phyloP scores from a whole-genome alignment of 2,113 vertebrate species.

The Scolopax mira region DNA sequence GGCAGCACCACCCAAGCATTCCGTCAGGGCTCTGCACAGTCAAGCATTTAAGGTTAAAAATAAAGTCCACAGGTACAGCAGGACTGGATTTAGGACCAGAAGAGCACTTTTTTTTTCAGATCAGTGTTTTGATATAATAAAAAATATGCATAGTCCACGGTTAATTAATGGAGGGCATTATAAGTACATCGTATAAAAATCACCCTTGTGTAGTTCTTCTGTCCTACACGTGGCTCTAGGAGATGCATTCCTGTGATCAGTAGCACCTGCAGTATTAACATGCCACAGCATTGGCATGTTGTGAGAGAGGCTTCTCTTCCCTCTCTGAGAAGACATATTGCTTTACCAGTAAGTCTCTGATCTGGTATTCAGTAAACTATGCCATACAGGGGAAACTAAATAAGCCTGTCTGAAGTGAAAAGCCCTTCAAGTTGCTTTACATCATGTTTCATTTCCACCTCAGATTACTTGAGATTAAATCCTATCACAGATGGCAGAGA shows the following conservation, averaged over 20 bases:
- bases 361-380: neutral
- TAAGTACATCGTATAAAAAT: neutral
- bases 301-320: neutral
- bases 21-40: neutral
- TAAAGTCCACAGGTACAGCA: neutral
- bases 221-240: neutral
- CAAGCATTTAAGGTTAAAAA: neutral
- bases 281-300: neutral
- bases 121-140: neutral
- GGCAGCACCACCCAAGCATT: neutral
- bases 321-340: neutral
- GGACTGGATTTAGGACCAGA: neutral
- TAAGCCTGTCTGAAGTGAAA: neutral
- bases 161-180: neutral
- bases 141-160: neutral
- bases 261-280: neutral
- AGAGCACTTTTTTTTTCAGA: neutral
- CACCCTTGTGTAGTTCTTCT: neutral
- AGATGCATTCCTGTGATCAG: neutral
- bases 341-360: neutral
- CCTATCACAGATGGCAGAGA: neutral
- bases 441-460: conserved; percentile 21
- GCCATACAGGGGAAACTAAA: neutral
- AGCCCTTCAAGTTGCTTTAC: neutral
- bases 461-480: conserved; percentile 46